A percentile compares a stretch with the other conserved stretches of the same genome.
These are phyloP conservation scores for Spea bombifrons DNA, from an alignment of 2,113 vertebrate species.

Conservation along the genomic window DNA sequence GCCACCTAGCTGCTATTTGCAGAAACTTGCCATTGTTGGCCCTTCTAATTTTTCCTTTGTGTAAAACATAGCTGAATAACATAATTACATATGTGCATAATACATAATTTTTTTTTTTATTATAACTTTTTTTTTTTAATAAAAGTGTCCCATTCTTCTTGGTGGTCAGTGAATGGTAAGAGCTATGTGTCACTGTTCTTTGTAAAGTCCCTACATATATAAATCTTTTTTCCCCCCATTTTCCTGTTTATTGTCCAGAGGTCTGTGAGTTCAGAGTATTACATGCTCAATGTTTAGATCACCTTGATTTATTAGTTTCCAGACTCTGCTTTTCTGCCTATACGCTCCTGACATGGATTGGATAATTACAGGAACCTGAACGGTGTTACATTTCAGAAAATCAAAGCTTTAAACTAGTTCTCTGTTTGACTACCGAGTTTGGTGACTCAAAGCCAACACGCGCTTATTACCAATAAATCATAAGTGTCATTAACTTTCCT, in stretches of 20 bases:
- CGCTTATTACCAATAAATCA: constrained; percentile 31
- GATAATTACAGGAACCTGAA: constrained; percentile 35
- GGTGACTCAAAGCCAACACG: constrained; percentile 29
- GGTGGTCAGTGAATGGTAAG: too few species aligned
- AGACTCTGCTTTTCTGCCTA: constrained; percentile 7
- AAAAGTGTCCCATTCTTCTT: too few species aligned
- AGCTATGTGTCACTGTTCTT: too few species aligned
- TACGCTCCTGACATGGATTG: constrained; percentile 20
- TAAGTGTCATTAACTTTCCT: constrained; percentile 29
- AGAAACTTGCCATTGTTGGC: too few species aligned
- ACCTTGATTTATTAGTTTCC: constrained; percentile 33
- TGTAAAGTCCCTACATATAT: background rate
- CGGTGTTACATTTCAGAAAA: constrained; percentile 33
- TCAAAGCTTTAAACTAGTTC: constrained; percentile 27
- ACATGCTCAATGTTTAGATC: constrained; percentile 1
- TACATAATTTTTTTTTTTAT: too few species aligned
- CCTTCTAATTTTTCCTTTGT: too few species aligned
- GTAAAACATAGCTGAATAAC: too few species aligned
- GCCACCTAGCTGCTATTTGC: too few species aligned
- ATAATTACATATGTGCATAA: too few species aligned
- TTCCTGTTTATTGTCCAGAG: constrained; percentile 30
- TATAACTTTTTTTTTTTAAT: too few species aligned
- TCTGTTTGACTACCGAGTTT: constrained; percentile 28
- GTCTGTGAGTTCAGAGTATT: constrained; percentile 15
- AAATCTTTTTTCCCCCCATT: background rate